phyloP scores from a whole-genome alignment of 2,888 invertebrate species.

The Clanis bilineata region DNA sequence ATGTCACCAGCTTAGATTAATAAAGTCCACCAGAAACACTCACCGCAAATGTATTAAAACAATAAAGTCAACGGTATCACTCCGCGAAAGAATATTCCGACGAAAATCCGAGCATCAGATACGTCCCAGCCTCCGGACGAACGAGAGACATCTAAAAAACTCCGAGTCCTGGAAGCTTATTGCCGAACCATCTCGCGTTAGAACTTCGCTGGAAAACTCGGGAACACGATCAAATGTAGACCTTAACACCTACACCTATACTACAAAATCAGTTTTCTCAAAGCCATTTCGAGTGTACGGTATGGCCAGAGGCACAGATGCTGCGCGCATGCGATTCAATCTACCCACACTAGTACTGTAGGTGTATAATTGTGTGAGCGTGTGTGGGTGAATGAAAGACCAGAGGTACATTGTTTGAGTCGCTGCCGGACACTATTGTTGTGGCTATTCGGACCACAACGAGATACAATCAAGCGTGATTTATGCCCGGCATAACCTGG shows the following conservation, averaged over 20 bases:
- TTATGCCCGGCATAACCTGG: constrained; percentile 41
- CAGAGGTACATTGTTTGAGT: constrained; percentile 63
- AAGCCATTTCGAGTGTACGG: constrained; percentile 35
- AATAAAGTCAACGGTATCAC: constrained; percentile 29
- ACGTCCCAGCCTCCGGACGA: constrained; percentile 66
- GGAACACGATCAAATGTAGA: constrained; percentile 25
- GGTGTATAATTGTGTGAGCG: constrained; percentile 36
- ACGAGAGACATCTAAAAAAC: constrained; percentile 76
- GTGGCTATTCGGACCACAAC: constrained; percentile 50
- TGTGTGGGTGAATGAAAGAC: constrained; percentile 47
- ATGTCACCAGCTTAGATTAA: too few species aligned
- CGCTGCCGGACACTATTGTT: constrained; percentile 68
- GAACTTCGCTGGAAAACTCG: constrained; percentile 39
- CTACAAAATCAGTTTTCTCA: constrained; percentile 24
- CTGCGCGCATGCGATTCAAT: constrained; percentile 75
- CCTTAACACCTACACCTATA: constrained; percentile 21
- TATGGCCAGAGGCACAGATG: constrained; percentile 75
- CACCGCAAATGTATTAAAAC: constrained; percentile 35
- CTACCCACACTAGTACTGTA: constrained; percentile 41
- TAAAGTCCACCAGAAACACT: constrained; percentile 36
- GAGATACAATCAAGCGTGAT: constrained; percentile 57
- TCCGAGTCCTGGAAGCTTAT: constrained; percentile 73
- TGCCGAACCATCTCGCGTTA: constrained; percentile 63
- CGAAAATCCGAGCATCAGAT: constrained; percentile 28
- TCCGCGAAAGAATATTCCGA: constrained; percentile 28